Evolutionary conservation across 2,888 invertebrate genomes (phyloP).

Genomic region (Lottia gigantea): DNA sequence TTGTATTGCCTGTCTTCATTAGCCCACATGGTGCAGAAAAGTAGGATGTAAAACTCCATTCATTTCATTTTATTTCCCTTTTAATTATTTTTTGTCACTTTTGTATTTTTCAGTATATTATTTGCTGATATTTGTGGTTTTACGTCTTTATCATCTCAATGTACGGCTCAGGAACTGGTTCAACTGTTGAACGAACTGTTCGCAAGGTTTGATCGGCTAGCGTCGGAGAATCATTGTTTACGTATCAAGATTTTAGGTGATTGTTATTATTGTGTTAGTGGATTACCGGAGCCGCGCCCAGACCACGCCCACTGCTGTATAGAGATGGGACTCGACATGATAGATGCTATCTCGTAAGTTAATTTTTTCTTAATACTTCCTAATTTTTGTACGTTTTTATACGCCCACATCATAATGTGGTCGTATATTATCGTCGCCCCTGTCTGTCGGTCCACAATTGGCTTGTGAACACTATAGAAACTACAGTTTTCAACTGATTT

Average conservation of each 20-base stretch:
- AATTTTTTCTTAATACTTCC: no score
- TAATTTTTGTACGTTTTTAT: no score
- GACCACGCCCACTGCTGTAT: slow-evolving; percentile 98
- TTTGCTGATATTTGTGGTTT: slow-evolving; percentile 99
- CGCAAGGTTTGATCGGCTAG: slow-evolving; percentile 91
- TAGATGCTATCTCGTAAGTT: slow-evolving; percentile 93
- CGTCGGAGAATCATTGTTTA: slow-evolving; percentile 91
- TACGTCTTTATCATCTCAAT: slow-evolving; percentile 83
- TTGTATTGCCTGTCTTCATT: no score
- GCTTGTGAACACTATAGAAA: no score
- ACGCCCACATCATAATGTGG: no score
- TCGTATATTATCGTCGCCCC: no score
- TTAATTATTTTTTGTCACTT: no score
- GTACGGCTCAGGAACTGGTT: slow-evolving; percentile 92
- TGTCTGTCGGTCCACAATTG: no score
- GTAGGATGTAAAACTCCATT: no score
- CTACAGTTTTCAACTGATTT: no score
- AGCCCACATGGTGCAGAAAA: no score
- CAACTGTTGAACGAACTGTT: slow-evolving; percentile 95
- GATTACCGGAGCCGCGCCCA: slow-evolving; percentile 89
- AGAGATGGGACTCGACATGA: slow-evolving; percentile 99
- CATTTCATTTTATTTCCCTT: slow-evolving; percentile 84
- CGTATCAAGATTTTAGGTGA: slow-evolving; percentile 95
- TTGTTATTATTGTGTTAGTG: slow-evolving; percentile 95
- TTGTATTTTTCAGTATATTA: slow-evolving; percentile 78